Evolutionary conservation across 2,113 vertebrate species (phyloP), one percentile per base, ranked within the genome.

Genomic region (Takifugu flavidus): DNA sequence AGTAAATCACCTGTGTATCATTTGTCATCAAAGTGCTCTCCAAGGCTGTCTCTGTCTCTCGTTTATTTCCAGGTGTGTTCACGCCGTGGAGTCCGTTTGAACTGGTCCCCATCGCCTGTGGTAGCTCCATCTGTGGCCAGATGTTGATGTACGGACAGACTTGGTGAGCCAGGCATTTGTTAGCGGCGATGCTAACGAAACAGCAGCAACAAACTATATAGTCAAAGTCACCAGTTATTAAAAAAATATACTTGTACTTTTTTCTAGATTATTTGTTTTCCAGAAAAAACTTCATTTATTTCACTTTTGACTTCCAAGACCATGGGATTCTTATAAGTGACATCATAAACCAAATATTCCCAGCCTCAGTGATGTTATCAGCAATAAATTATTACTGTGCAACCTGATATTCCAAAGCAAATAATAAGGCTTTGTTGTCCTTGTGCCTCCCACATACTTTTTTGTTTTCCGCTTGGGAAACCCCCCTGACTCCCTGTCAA

Each of bases 401-500:
- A 65, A 49, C 61, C n/a, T 25, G 44, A 62, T 59, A 62, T 53
- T 25, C 10, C 26, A 57, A 50, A 46, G 28, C 29, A 78, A 53
- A 61, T 59, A 39, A 58, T 70, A 15, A 3, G 27, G 26, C 53
- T 51, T 12, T 53, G 62, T 70, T 79, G 44, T 77, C 64, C 53
- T 61, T 77, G 46, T 67, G 57, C 66, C 66, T 72, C 56, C 61
- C 67, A 61, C 71, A 79, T 74, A 63, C 34, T 1, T 70, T 77
- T 74, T 29, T 73, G 65, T 63, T 80, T 82, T 73, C 66, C 67
- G 0, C 58, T 82, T 57, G 77, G 77, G 82, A 47, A 83, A 77
- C 69, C 76, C 78, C 82, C 75, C 54, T 44, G 71, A 59, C 72
- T 78, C 65, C 25, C n/a, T 79, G 73, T 82, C 61, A 79, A 65